Evolutionary conservation across 2,113 vertebrate genomes (phyloP).

Genomic region (Dunckerocampus dactyliophorus): DNA sequence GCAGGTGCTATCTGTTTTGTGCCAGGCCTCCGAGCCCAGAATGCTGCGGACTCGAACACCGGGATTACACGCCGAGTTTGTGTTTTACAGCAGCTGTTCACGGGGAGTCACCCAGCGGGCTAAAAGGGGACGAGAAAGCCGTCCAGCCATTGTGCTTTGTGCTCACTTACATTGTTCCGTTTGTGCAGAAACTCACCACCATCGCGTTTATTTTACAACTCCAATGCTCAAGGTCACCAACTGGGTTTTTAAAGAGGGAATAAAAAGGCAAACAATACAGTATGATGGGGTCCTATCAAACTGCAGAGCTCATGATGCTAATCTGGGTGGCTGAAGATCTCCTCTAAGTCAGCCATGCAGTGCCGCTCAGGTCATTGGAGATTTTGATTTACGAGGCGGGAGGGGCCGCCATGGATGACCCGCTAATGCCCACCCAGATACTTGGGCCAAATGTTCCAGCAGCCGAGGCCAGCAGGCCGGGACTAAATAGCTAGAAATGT

Average conservation of each 20-base stretch:
- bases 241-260: conserved; percentile 21
- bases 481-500: conserved; percentile 60
- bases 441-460: conserved; percentile 47
- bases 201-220: conserved; percentile 22
- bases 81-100: conserved; percentile 85
- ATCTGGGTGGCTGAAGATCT: conserved; percentile 51
- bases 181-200: conserved; percentile 31
- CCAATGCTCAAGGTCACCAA: conserved; percentile 4
- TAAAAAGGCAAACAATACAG: conserved; percentile 21
- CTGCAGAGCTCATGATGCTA: conserved; percentile 51
- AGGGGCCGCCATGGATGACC: conserved; percentile 39
- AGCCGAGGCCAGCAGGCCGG: conserved; percentile 24
- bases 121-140: conserved; percentile 78
- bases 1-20: conserved; percentile 76
- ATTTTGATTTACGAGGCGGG: conserved; percentile 59
- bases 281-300: conserved; percentile 30
- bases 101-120: conserved; percentile 75
- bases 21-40: conserved; percentile 72
- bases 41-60: conserved; percentile 74
- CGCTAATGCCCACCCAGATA: conserved; percentile 54
- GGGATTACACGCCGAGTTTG: conserved; percentile 80
- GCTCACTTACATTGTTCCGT: conserved; percentile 75
- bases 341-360: conserved; percentile 49
- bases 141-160: conserved; percentile 30
- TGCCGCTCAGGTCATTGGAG: conserved; percentile 56